Evolutionary conservation across 2,888 invertebrate species (phyloP).

Genomic region (Tolmerus cingulatus): DNA sequence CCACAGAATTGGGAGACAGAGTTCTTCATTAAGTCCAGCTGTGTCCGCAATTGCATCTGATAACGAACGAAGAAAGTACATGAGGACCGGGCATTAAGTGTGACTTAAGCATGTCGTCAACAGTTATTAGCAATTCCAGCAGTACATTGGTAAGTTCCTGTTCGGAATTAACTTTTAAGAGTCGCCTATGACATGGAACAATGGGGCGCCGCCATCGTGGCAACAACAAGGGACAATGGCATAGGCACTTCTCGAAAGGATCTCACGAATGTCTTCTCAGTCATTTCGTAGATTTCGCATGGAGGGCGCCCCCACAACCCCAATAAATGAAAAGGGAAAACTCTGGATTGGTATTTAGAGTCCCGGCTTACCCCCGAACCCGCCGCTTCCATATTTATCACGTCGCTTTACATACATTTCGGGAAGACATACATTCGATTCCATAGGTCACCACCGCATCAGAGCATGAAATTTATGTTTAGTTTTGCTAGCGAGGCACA

Average conservation of each 20-base stretch:
- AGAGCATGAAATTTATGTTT: conserved; percentile 18
- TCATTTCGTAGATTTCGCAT: not conserved
- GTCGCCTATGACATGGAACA: conserved; percentile 12
- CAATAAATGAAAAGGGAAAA: not conserved
- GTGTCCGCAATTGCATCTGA: conserved; percentile 30
- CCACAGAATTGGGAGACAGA: not conserved
- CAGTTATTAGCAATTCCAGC: conserved; percentile 33
- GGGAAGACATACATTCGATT: not conserved
- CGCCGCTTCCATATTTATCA: not conserved
- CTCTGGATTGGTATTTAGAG: not conserved
- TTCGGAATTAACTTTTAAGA: conserved; percentile 30
- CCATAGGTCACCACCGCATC: not conserved
- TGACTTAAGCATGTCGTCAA: conserved; percentile 37
- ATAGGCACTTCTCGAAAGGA: not conserved
- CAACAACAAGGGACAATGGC: not conserved
- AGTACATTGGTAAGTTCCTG: conserved; percentile 29
- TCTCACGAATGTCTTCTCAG: not conserved
- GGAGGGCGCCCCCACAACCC: not conserved
- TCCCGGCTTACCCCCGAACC: not conserved
- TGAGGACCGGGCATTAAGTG: conserved; percentile 10
- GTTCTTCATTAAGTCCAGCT: conserved; percentile 15
- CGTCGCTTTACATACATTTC: not conserved
- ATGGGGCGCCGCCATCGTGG: not conserved
- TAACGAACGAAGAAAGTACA: conserved; percentile 12
- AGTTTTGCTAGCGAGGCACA: conserved; percentile 31